Evolutionary conservation across 2,797 vertebrate species (phyloP).

Genomic region (Pitangus sulphuratus): DNA sequence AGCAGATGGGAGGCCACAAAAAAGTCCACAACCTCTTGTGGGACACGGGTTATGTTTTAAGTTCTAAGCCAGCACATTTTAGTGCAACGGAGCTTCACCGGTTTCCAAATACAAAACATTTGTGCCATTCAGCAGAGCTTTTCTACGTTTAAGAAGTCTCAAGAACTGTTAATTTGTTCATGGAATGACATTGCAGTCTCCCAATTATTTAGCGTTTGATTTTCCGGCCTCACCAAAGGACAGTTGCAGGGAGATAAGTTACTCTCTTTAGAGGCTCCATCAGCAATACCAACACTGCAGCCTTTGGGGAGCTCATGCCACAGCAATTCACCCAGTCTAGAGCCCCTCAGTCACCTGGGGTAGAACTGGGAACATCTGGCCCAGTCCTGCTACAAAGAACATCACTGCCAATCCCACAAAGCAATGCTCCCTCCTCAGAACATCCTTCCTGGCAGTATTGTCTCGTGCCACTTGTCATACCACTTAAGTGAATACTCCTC

Average conservation of each 20-base stretch:
- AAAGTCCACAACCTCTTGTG: accelerated
- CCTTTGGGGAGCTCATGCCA: not conserved
- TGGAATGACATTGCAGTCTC: not conserved
- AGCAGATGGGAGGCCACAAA: not conserved
- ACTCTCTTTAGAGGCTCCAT: not conserved
- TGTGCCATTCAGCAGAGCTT: not conserved
- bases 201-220: not conserved
- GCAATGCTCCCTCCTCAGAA: not conserved
- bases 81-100: not conserved
- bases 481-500: not conserved
- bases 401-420: not conserved
- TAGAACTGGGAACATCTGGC: not conserved
- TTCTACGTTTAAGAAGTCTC: not conserved
- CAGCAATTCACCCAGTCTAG: not conserved
- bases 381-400: not conserved
- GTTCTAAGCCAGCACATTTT: not conserved
- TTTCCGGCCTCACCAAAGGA: not conserved
- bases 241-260: not conserved
- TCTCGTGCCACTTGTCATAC: not conserved
- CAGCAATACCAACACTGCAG: not conserved
- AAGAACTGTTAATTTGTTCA: not conserved
- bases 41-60: not conserved
- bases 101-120: not conserved
- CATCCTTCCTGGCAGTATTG: not conserved
- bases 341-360: not conserved